Base-by-base conservation (phyloP, 2,797 vertebrate genomes). In the Hippopotamyrus pictus region DNA sequence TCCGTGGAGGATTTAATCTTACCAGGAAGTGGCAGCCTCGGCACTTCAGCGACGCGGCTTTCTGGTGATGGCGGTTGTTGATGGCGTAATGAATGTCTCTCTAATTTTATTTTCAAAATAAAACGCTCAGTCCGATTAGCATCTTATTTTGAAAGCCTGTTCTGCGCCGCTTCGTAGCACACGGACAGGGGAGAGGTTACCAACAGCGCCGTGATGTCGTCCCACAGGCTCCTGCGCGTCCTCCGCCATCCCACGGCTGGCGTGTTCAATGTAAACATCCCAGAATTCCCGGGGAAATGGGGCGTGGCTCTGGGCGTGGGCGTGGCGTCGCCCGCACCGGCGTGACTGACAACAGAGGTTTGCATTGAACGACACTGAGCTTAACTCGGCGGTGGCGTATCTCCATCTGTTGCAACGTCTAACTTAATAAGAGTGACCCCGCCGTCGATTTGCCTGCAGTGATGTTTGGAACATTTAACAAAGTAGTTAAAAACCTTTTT, bases 11-110 rank as follows among this genome's bases (percentile, higher is more conserved):
- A 53, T 93, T 88, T 25, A 88, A 51, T 93, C 96, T 97, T 95
- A 96, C 96, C 96, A 96, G 96, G 96, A 97, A 97, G 95, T 96
- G 92, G 92, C 94, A 94, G 92, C 92, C 90, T 91, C 92, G 92
- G 65, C 86, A 89, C 91, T 89, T 92, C 83, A 87, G 53, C 57
- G 83, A 82, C 84, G 44, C 37, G 76, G 5, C 65, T 59, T 88
- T 87, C 50, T 82, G 90, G 2, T 89, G 91, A 89, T 92, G 91
- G 93, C 92, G 93, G 94, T 92, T 94, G 82, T 91, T 89, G 91
- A 92, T 93, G 82, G 83, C 83, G 83, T 33, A 79, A 46, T 46
- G 37, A 79, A 46, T n/a, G 41, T 46, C 41, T 46, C 76, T 79
- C 5, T 46, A 19, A 46, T 9, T 46, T 46, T 19, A 79, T n/a